These are phyloP conservation scores for Carduelis carduelis DNA, from an alignment of 2,797 vertebrate genomes.

Conservation along the genomic window DNA sequence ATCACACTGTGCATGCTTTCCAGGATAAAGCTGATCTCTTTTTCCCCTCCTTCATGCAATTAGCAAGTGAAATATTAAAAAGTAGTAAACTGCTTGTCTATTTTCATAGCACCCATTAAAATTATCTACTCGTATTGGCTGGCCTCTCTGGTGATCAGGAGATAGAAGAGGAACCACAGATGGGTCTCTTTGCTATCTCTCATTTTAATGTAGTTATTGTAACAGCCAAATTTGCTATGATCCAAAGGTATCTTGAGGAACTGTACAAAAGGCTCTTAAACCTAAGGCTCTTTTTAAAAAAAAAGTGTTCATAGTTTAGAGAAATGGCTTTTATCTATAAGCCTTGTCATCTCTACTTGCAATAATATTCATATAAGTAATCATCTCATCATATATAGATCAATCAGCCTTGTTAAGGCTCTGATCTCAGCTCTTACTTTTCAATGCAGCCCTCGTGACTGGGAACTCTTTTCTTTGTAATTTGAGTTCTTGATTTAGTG, in stretches of 20 bases:
- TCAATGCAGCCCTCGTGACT: slow-evolving; percentile 75
- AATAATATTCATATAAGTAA: slow-evolving; percentile 82
- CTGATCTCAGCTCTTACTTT: slow-evolving; percentile 79
- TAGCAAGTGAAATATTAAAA: slow-evolving; percentile 60
- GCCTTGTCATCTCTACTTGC: slow-evolving; percentile 76
- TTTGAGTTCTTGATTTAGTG: slow-evolving; percentile 83
- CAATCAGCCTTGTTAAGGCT: slow-evolving; percentile 81
- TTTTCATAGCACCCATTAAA: not conserved
- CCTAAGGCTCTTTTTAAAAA: not conserved
- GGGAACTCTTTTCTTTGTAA: slow-evolving; percentile 82
- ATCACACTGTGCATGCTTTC: slow-evolving; percentile 42
- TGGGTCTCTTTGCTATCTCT: slow-evolving; percentile 36
- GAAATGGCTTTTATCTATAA: slow-evolving; percentile 80
- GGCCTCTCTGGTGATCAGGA: slow-evolving; percentile 32
- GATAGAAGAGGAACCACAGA: slow-evolving; percentile 33
- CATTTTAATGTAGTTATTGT: slow-evolving; percentile 64
- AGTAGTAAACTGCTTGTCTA: slow-evolving; percentile 13
- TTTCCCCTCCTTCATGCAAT: slow-evolving; percentile 40
- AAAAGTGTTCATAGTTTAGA: slow-evolving; percentile 70
- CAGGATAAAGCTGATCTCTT: not conserved
- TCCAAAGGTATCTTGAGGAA: slow-evolving; percentile 64
- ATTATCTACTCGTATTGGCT: not conserved
- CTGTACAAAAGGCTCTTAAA: slow-evolving; percentile 72
- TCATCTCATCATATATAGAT: slow-evolving; percentile 83
- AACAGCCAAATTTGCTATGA: slow-evolving; percentile 71